Base-by-base conservation (phyloP, 2,113 vertebrate genomes). In the Urocolius indicus region DNA sequence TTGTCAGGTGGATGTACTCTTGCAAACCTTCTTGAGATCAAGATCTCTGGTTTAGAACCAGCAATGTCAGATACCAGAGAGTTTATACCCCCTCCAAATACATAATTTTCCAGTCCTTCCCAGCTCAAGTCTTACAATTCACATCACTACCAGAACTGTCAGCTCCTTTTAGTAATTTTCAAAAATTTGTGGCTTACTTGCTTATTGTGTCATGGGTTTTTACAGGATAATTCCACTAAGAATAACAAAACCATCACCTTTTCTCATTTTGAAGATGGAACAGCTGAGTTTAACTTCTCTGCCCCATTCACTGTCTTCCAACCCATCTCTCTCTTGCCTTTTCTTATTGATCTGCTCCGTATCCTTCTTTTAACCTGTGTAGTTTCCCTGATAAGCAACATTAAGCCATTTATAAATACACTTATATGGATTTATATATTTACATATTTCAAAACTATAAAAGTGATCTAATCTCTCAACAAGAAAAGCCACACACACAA, bases 391-490 rank as follows among this genome's bases (percentile, higher is more conserved):
- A 90, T 51, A 89, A 89, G 48, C 4, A 78, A 49, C 38, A 75
- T 72, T 26, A 90, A 77, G 32, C 43, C 2, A 34, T 84, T 65
- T 87, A 79, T 89, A 86, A 96, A 97, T 93, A 95, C 9, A 30
- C 3, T 55, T 43, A 8, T 3, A 38, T 45, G 12, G 34, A 65
- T 69, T 65, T 73, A 38, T 91, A 65, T 91, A 95, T 97, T 96
- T 89, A 86, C 17, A 4, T 66, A 51, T 68, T 96, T 91, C 67
- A 94, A 87, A 97, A 96, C 92, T 49, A 55, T 61, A 80, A 69
- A 88, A 93, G 63, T 93, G 86, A 97, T 97, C 94, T 97, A 97
- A 97, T 90, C 84, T 84, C 76, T 72, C 54, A 62, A 94, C 38
- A 41, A 41, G 81, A 94, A 92, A 94, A 92, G 77, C 95, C 94